phyloP scores from a whole-genome alignment of 2,113 vertebrate genomes.

The Scartelaos histophorus region DNA sequence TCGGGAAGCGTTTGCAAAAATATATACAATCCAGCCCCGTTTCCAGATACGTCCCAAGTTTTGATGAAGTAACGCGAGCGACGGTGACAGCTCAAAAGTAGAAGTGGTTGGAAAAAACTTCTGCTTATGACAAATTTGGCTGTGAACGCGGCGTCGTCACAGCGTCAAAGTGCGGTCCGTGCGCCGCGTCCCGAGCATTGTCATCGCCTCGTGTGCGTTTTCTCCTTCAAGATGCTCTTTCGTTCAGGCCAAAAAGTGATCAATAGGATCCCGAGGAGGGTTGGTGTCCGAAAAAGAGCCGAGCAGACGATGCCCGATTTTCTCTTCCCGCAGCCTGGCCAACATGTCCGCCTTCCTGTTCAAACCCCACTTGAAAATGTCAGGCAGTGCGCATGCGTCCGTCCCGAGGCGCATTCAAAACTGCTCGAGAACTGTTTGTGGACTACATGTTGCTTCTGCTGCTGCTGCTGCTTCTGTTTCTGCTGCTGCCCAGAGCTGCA shows the following conservation, averaged over 20 bases:
- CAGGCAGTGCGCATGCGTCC: conserved; percentile 75
- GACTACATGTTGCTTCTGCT: conserved; percentile 50
- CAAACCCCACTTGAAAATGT: conserved; percentile 79
- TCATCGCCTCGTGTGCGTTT: conserved; percentile 23
- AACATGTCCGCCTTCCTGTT: conserved; percentile 98
- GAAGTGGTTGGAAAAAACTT: conserved; percentile 75
- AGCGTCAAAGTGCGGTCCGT: conserved; percentile 38
- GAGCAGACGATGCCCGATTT: conserved; percentile 71
- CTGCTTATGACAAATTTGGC: conserved; percentile 77
- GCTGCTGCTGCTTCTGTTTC: too few relatives aligned
- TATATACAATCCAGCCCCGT: conserved; percentile 55
- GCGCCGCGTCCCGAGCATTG: conserved; percentile 37
- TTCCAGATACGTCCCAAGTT: conserved; percentile 50
- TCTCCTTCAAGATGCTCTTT: conserved; percentile 1
- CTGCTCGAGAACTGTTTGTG: conserved; percentile 5
- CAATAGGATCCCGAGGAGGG: conserved; percentile 22
- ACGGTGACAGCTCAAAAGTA: conserved; percentile 81
- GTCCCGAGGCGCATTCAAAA: conserved; percentile 29
- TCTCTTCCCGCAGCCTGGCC: conserved; percentile 72
- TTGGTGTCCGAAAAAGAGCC: conserved; percentile 57
- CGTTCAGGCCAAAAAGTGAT: background rate
- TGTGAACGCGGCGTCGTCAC: conserved; percentile 57
- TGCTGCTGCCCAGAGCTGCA: conserved; percentile 29
- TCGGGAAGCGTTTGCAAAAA: conserved; percentile 12
- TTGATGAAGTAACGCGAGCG: conserved; percentile 54